These are phyloP conservation scores for Paramacrobiotus metropolitanus DNA, from an alignment of 1,140 invertebrate genomes.

Conservation along the genomic window DNA sequence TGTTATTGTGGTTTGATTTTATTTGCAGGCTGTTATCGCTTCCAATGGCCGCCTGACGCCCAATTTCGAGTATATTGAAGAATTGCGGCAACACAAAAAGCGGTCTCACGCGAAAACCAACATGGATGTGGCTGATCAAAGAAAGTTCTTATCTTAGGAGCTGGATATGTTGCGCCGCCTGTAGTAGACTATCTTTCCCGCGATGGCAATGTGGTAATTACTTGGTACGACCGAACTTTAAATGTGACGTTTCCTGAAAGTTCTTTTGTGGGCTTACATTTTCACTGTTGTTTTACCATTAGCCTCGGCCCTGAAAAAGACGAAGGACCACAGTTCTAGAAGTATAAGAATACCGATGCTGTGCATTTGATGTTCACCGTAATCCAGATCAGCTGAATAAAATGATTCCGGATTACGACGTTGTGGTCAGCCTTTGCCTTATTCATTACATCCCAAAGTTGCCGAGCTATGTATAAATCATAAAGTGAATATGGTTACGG, in stretches of 20 bases:
- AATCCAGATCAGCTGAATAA: slow-evolving; percentile 41
- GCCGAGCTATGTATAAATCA: slow-evolving; percentile 64
- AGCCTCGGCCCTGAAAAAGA: slow-evolving; percentile 70
- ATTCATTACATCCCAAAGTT: slow-evolving; percentile 51
- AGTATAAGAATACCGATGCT: slow-evolving; percentile 51
- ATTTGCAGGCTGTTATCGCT: slow-evolving; percentile 65
- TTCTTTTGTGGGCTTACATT: neutral
- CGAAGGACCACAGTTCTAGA: slow-evolving; percentile 48
- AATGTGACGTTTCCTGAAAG: neutral
- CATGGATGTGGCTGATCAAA: slow-evolving; percentile 13
- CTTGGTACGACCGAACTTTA: neutral
- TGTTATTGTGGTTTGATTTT: slow-evolving; percentile 6
- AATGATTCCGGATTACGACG: slow-evolving; percentile 44
- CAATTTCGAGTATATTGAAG: slow-evolving; percentile 80
- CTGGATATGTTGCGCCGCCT: slow-evolving; percentile 76
- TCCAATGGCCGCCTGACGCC: slow-evolving; percentile 77
- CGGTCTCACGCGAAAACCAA: neutral
- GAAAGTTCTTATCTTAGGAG: slow-evolving; percentile 64
- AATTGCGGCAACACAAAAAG: slow-evolving; percentile 33
- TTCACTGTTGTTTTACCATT: slow-evolving; percentile 5
- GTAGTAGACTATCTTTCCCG: slow-evolving; percentile 74
- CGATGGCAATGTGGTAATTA: slow-evolving; percentile 35
- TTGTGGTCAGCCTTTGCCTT: slow-evolving; percentile 80
- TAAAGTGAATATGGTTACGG: slow-evolving; percentile 77
- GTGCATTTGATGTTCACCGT: slow-evolving; percentile 53